Base-by-base conservation (phyloP, 2,113 vertebrate species). In the Campylorhamphus procurvoides region DNA sequence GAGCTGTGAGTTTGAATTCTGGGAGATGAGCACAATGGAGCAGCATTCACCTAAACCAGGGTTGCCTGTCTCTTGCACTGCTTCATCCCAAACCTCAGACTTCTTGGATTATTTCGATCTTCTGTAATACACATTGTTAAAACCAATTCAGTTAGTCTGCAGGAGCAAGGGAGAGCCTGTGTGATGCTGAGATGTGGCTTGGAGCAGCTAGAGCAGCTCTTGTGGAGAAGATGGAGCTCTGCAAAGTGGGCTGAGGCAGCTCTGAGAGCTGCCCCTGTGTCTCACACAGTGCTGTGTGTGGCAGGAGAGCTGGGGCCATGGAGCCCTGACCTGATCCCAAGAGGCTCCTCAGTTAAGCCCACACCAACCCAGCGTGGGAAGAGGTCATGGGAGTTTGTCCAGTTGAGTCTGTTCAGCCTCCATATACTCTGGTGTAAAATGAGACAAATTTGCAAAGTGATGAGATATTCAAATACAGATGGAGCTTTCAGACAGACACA, bases 391-490 rank as follows among this genome's bases (percentile, higher is more conserved):
- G 62, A 59, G n/a, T 91, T 62, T 56, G 68, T 56, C 74, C 59
- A 39, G 87, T 87, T 22, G 59, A 10, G 82, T 83, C 75, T 94
- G 66, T 90, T 95, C 91, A 85, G 35, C 50, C 55, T 2, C 39
- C 28, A 1, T 42, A 91, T 58, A 15, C 74, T 85, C 68, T 28
- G 37, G 25, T 55, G n/a, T 72, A 56, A 87, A 93, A 83, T 19
- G 56, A 90, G 88, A 15, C 31, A 46, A 23, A 92, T 93, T 92
- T 93, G 81, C 87, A 87, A 93, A 91, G 79, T 14, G 86, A 77
- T 77, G 91, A 92, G 93, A 59, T 92, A 77, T 28, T 95, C 64
- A 92, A 94, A 93, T 77, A 24, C 24, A 78, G 46, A 9, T 77
- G 28, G 86, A 89, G 68, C 86, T 88, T 94, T 89, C 86, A 95